These are phyloP conservation scores for Scolopax rusticola DNA, from an alignment of 2,797 vertebrate genomes.

Conservation along the genomic window DNA sequence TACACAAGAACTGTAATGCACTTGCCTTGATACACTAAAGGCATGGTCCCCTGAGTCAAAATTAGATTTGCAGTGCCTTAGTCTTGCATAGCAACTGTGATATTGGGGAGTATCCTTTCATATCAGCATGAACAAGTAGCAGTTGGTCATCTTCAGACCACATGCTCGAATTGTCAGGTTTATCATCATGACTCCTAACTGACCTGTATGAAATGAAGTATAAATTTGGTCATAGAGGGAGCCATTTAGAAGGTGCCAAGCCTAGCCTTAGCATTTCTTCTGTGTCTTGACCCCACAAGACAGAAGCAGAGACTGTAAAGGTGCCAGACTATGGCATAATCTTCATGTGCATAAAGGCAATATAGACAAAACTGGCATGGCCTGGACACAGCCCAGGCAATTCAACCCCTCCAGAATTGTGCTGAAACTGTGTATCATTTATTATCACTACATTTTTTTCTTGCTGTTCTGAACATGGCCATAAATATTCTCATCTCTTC, in stretches of 20 bases:
- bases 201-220: not conserved
- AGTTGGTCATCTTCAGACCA: not conserved
- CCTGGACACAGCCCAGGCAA: not conserved
- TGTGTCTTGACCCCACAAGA: not conserved
- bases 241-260: not conserved
- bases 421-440: not conserved
- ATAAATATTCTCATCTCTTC: not conserved
- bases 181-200: not conserved
- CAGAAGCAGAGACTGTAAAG: not conserved
- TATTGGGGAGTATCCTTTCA: not conserved
- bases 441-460: not conserved
- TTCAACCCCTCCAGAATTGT: not conserved
- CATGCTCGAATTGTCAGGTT: not conserved
- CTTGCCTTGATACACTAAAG: not conserved
- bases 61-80: not conserved
- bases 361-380: not conserved
- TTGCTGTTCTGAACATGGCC: not conserved
- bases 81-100: not conserved
- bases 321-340: not conserved
- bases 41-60: not conserved
- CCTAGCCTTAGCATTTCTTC: not conserved
- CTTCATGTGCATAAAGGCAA: not conserved
- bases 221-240: not conserved
- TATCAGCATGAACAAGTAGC: not conserved
- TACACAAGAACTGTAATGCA: not conserved